Evolutionary conservation across 1,140 invertebrate genomes (phyloP).

Genomic region (Centruroides vittatus): DNA sequence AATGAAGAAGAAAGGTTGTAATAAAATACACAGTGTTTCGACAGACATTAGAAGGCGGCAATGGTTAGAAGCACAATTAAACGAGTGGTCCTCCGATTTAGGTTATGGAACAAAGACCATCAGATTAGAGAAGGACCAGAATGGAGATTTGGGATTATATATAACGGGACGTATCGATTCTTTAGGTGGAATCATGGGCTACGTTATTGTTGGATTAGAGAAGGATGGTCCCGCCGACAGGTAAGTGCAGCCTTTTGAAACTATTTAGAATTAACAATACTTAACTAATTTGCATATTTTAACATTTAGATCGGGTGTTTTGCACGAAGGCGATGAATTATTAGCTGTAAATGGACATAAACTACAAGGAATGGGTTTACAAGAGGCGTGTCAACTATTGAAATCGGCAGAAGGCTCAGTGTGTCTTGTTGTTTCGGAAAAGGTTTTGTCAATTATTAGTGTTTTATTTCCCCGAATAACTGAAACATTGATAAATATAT

Average conservation of each 20-base stretch:
- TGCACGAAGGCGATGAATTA: conserved; percentile 67
- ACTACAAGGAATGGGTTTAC: conserved; percentile 55
- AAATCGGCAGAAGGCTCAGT: conserved; percentile 33
- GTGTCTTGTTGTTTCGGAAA: too few relatives aligned
- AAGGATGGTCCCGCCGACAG: conserved; percentile 58
- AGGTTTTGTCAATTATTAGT: too few relatives aligned
- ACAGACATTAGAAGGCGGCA: conserved; percentile 4
- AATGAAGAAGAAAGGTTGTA: conserved; percentile 11
- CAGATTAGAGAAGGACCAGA: conserved; percentile 12
- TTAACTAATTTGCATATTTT: not conserved
- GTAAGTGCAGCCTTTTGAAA: conserved; percentile 31
- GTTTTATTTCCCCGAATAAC: too few relatives aligned
- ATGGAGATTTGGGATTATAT: conserved; percentile 60
- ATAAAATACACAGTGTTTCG: not conserved
- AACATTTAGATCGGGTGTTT: conserved; percentile 35
- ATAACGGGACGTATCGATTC: conserved; percentile 57
- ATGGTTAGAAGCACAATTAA: conserved; percentile 11
- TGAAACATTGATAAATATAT: too few relatives aligned
- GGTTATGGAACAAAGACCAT: conserved; percentile 3
- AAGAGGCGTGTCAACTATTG: conserved; percentile 55
- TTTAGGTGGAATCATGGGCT: conserved; percentile 52
- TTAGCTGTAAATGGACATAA: conserved; percentile 70
- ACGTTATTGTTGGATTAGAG: conserved; percentile 67
- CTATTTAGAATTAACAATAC: not conserved
- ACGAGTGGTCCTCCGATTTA: conserved; percentile 3